These are phyloP conservation scores for Umimayanthus chanpuru DNA, from an alignment of 92 coral and sea anemone species.

Conservation along the genomic window DNA sequence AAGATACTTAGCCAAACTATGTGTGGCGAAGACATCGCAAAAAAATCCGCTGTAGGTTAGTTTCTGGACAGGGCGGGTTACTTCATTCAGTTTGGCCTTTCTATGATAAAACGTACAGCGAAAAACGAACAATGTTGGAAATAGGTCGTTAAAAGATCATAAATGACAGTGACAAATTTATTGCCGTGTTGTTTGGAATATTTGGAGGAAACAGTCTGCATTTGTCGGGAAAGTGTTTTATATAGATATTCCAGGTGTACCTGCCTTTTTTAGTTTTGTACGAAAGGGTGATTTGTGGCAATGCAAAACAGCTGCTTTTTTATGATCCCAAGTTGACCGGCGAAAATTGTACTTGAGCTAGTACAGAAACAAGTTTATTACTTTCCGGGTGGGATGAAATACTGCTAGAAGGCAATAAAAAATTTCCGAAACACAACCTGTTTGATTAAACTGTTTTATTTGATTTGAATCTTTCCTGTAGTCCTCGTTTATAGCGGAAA, in stretches of 20 bases:
- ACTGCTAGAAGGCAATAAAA: not conserved
- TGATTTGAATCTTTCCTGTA: not conserved
- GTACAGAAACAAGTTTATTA: not conserved
- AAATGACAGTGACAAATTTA: not conserved
- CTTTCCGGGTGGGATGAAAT: not conserved
- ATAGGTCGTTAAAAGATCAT: no score
- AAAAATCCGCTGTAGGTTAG: not conserved
- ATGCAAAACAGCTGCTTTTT: no score
- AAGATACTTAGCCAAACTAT: slow-evolving; percentile 29
- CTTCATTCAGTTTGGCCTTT: no score
- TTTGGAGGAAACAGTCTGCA: not conserved
- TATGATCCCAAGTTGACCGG: no score
- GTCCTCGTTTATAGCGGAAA: not conserved
- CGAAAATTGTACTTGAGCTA: not conserved
- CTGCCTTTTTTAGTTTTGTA: not conserved
- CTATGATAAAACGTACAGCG: no score
- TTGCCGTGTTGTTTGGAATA: not conserved
- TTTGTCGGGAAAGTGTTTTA: not conserved
- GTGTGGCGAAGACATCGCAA: not conserved
- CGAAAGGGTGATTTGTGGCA: not conserved
- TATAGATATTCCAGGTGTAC: not conserved
- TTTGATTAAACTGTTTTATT: not conserved
- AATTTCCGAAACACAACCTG: not conserved
- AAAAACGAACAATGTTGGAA: not conserved
- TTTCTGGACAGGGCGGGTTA: no score